Base-by-base conservation (phyloP, 2,888 invertebrate species). In the Agonopterix heracliana region DNA sequence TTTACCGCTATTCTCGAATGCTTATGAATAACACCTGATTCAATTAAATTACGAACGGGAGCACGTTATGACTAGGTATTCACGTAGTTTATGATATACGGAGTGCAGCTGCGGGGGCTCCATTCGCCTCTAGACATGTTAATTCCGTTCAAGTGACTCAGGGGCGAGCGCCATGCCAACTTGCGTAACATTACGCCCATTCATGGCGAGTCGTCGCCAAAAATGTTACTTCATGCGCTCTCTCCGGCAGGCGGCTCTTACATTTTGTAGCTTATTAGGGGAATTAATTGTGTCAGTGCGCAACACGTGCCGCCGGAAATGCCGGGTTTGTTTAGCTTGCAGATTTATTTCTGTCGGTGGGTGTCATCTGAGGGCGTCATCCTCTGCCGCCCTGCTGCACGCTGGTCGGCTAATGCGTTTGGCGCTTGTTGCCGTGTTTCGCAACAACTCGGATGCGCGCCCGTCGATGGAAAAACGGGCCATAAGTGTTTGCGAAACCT, bases 291-390 rank as follows among this genome's bases (percentile, higher is more conserved):
- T 80, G 82, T 78, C 78, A 79, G 73, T 62, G 59, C 63, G 59
- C 62, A 14, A 66, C 70, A 78, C 72, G 73, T 77, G 77, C 64
- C 76, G 75, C 74, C 85, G 86, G 87, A 85, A 86, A 85, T 80
- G 73, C 79, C 77, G 60, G 74, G 73, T 81, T 82, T 86, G 83
- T 87, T 85, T 85, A 78, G 78, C 62, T 78, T 84, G 81, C 83
- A 74, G 66, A 83, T 78, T 86, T 88, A 88, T 88, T 87, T 87
- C 71, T 73, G 81, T 77, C 75, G 71, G 61, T 63, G 74, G 68
- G 75, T 84, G 85, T 84, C 81, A 83, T 79, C 78, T 78, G 78
- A 67, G 78, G 73, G 77, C 82, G 81, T 84, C 81, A 83, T 81
- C 79, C 77, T 81, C 68, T 59, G 64, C 51, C 45, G 55, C 49